A percentile compares a stretch with the other conserved stretches of the same genome.
Evolutionary conservation across 2,113 vertebrate species (phyloP).

Genomic region (Meleagris gallopavo): DNA sequence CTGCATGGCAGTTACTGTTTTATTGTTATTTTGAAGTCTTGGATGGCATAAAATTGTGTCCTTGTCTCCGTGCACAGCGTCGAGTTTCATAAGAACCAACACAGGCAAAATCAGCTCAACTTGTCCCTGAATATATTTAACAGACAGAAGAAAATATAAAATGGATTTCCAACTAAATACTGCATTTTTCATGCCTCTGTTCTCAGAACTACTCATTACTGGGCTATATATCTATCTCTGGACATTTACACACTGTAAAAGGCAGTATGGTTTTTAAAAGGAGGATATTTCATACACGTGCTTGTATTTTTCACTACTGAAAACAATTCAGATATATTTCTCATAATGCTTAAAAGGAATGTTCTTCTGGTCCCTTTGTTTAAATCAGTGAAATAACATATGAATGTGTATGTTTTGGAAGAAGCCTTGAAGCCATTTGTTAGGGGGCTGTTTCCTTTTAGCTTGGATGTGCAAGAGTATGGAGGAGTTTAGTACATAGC

Average conservation of each 20-base stretch:
- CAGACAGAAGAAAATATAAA: not conserved
- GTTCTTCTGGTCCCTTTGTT: not conserved
- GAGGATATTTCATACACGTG: not conserved
- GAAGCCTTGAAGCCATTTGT: not conserved
- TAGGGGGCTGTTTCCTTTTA: not conserved
- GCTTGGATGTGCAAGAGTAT: not conserved
- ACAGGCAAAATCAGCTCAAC: not conserved
- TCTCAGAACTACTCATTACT: not conserved
- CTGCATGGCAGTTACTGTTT: not conserved
- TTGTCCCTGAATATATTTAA: not conserved
- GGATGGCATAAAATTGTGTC: not conserved
- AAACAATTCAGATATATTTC: not conserved
- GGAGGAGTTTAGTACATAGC: not conserved
- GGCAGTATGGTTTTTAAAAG: not conserved
- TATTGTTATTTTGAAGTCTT: not conserved
- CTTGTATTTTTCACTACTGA: not conserved
- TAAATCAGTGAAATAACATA: not conserved
- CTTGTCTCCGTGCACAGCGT: not conserved
- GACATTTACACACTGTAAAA: not conserved
- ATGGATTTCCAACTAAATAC: not conserved
- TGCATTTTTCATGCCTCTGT: not conserved
- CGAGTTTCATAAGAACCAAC: not conserved
- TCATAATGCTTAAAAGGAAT: not conserved
- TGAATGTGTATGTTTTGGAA: not conserved
- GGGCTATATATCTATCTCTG: not conserved